Conservation (phyloP, 2,888 invertebrate species). For the Scaptomyza flava region DNA sequence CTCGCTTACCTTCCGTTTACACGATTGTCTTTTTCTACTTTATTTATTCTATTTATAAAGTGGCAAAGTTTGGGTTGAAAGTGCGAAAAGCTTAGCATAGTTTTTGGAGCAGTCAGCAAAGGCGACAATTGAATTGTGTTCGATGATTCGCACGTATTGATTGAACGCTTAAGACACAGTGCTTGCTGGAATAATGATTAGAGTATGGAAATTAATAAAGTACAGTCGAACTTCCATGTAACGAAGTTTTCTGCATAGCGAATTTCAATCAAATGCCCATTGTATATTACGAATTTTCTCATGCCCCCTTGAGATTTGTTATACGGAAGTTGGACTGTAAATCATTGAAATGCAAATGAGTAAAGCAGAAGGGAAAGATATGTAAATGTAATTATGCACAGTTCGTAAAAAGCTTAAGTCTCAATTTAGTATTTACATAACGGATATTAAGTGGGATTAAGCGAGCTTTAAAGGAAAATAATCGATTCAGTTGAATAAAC, state of each 20-base stretch:
- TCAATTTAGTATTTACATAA: background rate
- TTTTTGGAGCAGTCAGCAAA: constrained; percentile 32
- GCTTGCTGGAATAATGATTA: constrained; percentile 7
- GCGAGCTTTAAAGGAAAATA: background rate
- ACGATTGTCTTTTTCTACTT: constrained; percentile 21
- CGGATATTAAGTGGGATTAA: constrained; percentile 1
- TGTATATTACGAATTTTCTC: too few relatives aligned
- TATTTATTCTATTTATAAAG: constrained; percentile 43
- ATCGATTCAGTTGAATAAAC: background rate
- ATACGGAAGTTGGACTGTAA: too few relatives aligned
- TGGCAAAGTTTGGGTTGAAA: constrained; percentile 7
- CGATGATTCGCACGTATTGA: constrained; percentile 46
- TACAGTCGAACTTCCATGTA: too few relatives aligned
- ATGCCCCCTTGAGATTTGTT: too few relatives aligned
- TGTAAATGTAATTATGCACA: constrained; percentile 4
- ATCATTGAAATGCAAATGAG: too few relatives aligned
- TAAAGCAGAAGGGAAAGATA: background rate
- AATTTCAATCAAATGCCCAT: too few relatives aligned
- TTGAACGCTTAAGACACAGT: constrained; percentile 19
- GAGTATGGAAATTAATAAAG: background rate
- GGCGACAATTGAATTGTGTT: constrained; percentile 17
- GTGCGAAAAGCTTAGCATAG: constrained; percentile 53
- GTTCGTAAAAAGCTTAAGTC: background rate
- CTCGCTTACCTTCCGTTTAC: background rate
- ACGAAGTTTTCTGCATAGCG: too few relatives aligned